These are phyloP conservation scores for Aphelinus certus DNA, from an alignment of 1,140 invertebrate genomes.

Conservation along the genomic window DNA sequence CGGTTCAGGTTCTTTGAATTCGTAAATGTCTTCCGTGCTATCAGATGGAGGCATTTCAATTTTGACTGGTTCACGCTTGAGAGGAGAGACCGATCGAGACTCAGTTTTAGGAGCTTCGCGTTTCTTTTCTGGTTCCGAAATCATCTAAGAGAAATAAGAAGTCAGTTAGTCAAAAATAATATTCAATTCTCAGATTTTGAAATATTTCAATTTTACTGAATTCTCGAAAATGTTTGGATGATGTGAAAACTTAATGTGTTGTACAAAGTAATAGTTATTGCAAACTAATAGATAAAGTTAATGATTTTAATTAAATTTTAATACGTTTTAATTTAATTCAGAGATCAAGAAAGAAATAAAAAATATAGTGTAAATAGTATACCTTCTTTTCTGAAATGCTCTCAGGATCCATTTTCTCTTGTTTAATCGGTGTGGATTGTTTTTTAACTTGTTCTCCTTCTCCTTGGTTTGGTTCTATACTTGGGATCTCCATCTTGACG, in stretches of 20 bases:
- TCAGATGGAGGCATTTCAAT: conserved; percentile 49
- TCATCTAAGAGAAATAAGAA: not conserved
- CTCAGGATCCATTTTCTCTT: conserved; percentile 30
- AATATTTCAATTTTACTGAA: no score
- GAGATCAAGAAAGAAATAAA: no score
- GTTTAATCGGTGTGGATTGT: not conserved
- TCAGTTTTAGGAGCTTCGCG: conserved; percentile 48
- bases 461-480: conserved; percentile 50
- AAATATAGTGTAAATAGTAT: not conserved
- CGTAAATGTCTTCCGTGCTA: conserved; percentile 79
- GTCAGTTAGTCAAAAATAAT: no score
- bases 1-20: conserved; percentile 89
- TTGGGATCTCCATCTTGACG: conserved; percentile 63
- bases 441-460: conserved; percentile 53
- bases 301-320: no score
- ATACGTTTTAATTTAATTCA: no score
- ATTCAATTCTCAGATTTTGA: no score
- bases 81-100: not conserved
- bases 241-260: no score
- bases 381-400: conserved; percentile 28
- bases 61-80: conserved; percentile 43
- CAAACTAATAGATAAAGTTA: no score
- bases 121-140: conserved; percentile 31
- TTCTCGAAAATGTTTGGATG: no score
- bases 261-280: no score